Evolutionary conservation across 2,888 invertebrate species (phyloP).

Genomic region (Cataglyphis livida): DNA sequence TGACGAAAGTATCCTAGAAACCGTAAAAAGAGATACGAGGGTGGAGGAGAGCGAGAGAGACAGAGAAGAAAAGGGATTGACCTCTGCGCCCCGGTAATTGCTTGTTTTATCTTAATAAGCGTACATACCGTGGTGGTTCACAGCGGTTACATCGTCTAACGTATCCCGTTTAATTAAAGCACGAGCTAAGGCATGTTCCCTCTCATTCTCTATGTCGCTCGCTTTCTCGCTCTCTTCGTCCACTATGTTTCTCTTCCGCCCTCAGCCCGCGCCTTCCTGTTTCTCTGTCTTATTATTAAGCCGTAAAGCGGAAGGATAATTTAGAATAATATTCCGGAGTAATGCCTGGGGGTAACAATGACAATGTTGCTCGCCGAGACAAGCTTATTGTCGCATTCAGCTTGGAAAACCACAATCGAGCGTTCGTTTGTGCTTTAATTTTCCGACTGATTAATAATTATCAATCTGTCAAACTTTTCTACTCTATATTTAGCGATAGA

Average conservation of each 20-base stretch:
- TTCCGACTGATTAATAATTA: neutral
- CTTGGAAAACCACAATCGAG: neutral
- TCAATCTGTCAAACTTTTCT: neutral
- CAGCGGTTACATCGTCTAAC: slow-evolving; percentile 72
- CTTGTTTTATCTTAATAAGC: slow-evolving; percentile 79
- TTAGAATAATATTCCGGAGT: slow-evolving; percentile 55
- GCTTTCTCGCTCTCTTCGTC: slow-evolving; percentile 1
- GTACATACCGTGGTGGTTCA: slow-evolving; percentile 71
- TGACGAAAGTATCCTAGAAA: slow-evolving; percentile 57
- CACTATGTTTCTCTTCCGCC: slow-evolving; percentile 42
- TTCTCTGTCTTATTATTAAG: slow-evolving; percentile 56
- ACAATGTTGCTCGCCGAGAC: slow-evolving; percentile 43
- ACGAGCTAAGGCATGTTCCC: slow-evolving; percentile 55
- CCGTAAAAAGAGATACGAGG: slow-evolving; percentile 13
- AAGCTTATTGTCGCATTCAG: slow-evolving; percentile 10
- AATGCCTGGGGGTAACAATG: slow-evolving; percentile 35
- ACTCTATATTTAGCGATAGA: neutral
- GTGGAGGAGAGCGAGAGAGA: slow-evolving; percentile 9
- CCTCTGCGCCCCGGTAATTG: slow-evolving; percentile 70
- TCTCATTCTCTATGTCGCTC: slow-evolving; percentile 11
- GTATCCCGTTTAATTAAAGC: slow-evolving; percentile 77
- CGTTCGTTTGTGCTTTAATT: neutral
- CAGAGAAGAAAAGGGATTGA: slow-evolving; percentile 64
- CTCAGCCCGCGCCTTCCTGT: slow-evolving; percentile 24
- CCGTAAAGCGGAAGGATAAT: slow-evolving; percentile 61